phyloP scores from a whole-genome alignment of 2,797 vertebrate species.

The Hoplostethus mediterraneus region DNA sequence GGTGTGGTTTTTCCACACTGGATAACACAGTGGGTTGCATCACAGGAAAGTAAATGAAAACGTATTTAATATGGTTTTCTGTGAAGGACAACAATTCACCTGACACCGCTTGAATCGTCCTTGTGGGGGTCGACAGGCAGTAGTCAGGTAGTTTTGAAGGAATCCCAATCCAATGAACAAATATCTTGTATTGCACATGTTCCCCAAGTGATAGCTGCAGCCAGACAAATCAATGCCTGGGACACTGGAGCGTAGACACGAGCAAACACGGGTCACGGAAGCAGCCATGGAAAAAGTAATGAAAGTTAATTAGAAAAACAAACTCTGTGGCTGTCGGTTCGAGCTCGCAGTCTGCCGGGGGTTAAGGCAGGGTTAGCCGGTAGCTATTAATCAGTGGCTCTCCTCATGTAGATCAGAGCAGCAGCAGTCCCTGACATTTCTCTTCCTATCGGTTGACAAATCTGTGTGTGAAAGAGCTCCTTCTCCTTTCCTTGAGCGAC shows the following conservation, averaged over 20 bases:
- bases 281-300: slow-evolving; percentile 10
- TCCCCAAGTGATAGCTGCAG: not conserved
- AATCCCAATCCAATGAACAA: slow-evolving; percentile 18
- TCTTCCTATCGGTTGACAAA: slow-evolving; percentile 68
- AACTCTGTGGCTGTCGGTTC: slow-evolving; percentile 35
- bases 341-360: not conserved
- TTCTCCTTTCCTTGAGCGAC: slow-evolving; percentile 23
- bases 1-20: slow-evolving; percentile 34
- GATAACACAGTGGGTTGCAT: not conserved
- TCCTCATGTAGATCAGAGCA: slow-evolving; percentile 64
- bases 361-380: slow-evolving; percentile 27
- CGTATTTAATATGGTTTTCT: slow-evolving; percentile 7
- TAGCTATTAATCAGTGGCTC: slow-evolving; percentile 64
- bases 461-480: slow-evolving; percentile 42
- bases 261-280: not conserved
- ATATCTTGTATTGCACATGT: slow-evolving; percentile 19
- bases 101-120: slow-evolving; percentile 8
- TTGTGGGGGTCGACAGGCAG: slow-evolving; percentile 17
- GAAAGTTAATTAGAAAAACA: slow-evolving; percentile 45
- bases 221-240: slow-evolving; percentile 24
- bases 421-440: slow-evolving; percentile 61
- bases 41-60: slow-evolving; percentile 14
- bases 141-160: slow-evolving; percentile 37
- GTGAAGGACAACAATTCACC: slow-evolving; percentile 23
- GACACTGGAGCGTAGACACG: slow-evolving; percentile 8